These are phyloP conservation scores for Ichneumon xanthorius DNA, from an alignment of 2,888 invertebrate species.

Conservation along the genomic window DNA sequence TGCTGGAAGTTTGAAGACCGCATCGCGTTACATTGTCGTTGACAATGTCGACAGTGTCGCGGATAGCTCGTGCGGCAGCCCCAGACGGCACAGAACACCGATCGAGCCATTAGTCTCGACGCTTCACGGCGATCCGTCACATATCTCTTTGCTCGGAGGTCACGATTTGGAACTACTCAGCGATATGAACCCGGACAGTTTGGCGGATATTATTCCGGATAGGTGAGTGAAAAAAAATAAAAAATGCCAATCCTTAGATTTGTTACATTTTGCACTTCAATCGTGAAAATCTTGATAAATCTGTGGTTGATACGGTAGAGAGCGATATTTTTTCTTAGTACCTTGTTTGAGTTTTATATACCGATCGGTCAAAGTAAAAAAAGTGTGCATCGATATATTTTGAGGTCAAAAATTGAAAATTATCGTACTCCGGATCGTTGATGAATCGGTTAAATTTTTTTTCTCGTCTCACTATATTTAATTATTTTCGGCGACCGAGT, in stretches of 20 bases:
- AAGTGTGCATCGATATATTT: neutral
- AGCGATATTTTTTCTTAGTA: too few species aligned
- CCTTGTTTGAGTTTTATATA: too few species aligned
- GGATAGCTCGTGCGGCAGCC: constrained; percentile 72
- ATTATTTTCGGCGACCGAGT: too few species aligned
- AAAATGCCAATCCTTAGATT: constrained; percentile 78
- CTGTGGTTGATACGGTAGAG: too few species aligned
- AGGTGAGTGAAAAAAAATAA: constrained; percentile 86
- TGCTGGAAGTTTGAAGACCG: constrained; percentile 79
- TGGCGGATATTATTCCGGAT: constrained; percentile 92
- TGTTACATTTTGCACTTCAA: neutral
- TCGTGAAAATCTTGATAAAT: neutral
- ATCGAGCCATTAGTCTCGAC: constrained; percentile 81
- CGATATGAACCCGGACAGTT: constrained; percentile 95
- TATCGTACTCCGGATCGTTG: neutral
- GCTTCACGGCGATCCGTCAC: constrained; percentile 89
- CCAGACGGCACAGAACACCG: constrained; percentile 75
- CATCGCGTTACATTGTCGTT: constrained; percentile 81
- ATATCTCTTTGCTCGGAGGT: constrained; percentile 93
- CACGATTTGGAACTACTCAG: constrained; percentile 93
- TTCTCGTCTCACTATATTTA: too few species aligned
- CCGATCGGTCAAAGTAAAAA: too few species aligned
- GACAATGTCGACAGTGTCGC: constrained; percentile 80
- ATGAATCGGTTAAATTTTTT: too few species aligned
- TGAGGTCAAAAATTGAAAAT: neutral